Evolutionary conservation across 2,113 vertebrate genomes (phyloP).

Genomic region (Thalassoma bifasciatum): DNA sequence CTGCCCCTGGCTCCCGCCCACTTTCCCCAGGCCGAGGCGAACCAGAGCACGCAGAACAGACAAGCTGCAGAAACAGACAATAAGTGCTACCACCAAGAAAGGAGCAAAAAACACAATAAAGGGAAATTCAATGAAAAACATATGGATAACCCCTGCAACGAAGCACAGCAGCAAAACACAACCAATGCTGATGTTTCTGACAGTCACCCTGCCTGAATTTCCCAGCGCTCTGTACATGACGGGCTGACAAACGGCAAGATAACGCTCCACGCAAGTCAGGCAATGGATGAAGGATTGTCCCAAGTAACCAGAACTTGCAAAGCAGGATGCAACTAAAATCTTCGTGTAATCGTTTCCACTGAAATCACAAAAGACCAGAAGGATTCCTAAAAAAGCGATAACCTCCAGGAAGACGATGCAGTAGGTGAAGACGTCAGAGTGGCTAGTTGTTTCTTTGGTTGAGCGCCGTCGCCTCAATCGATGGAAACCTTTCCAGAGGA

Average conservation of each 20-base stretch:
- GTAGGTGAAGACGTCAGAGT: slow-evolving; percentile 30
- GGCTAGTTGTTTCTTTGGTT: background rate
- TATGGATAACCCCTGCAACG: fast-evolving
- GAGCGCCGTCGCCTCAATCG: background rate
- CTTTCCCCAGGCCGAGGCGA: background rate
- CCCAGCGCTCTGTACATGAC: slow-evolving; percentile 20
- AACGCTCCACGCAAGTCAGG: slow-evolving; percentile 31
- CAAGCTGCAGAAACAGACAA: slow-evolving; percentile 1
- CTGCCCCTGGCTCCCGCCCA: background rate
- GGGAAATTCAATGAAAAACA: background rate
- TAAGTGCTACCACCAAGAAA: fast-evolving
- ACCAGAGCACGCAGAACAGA: slow-evolving; percentile 3
- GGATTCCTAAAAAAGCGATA: fast-evolving
- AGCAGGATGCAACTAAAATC: background rate
- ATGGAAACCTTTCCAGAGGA: slow-evolving; percentile 5
- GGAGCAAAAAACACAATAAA: fast-evolving
- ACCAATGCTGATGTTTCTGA: background rate
- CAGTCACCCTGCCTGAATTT: fast-evolving
- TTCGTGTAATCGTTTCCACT: fast-evolving
- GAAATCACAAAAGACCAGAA: fast-evolving
- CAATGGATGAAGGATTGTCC: slow-evolving; percentile 15
- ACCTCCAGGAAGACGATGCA: background rate
- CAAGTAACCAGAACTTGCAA: fast-evolving
- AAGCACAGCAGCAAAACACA: background rate
- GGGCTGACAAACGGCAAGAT: slow-evolving; percentile 29